Evolutionary conservation across 2,113 vertebrate genomes (phyloP).

Genomic region (Bubo bubo): DNA sequence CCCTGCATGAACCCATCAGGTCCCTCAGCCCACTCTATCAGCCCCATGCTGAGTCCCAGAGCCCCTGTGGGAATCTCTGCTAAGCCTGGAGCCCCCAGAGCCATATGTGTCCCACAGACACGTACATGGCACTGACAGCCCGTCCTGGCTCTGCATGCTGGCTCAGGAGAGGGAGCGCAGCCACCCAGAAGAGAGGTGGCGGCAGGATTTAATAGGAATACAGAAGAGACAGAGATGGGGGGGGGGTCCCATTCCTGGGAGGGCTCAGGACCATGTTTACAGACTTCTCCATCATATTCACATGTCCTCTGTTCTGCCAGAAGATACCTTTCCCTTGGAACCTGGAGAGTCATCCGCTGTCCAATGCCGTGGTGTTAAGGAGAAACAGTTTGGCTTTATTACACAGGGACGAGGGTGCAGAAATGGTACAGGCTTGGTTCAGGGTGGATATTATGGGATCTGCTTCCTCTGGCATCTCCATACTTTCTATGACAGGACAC

Average conservation of each 20-base stretch:
- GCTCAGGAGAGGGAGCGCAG: not conserved
- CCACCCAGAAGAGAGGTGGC: not conserved
- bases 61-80: not conserved
- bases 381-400: not conserved
- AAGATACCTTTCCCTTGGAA: not conserved
- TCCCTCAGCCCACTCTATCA: not conserved
- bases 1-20: not conserved
- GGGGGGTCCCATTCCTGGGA: not conserved
- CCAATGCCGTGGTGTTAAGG: not conserved
- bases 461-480: not conserved
- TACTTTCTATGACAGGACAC: not conserved
- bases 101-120: not conserved
- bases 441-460: not conserved
- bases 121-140: rapidly evolving
- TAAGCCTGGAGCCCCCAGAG: not conserved
- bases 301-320: not conserved
- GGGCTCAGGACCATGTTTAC: not conserved
- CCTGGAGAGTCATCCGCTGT: not conserved
- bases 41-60: not conserved
- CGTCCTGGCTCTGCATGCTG: not conserved
- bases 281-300: not conserved
- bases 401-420: not conserved
- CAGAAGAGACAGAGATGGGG: not conserved
- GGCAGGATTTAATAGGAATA: not conserved
- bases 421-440: not conserved